Base-by-base conservation (phyloP, 2,113 vertebrate species). In the Noctilio leporinus region DNA sequence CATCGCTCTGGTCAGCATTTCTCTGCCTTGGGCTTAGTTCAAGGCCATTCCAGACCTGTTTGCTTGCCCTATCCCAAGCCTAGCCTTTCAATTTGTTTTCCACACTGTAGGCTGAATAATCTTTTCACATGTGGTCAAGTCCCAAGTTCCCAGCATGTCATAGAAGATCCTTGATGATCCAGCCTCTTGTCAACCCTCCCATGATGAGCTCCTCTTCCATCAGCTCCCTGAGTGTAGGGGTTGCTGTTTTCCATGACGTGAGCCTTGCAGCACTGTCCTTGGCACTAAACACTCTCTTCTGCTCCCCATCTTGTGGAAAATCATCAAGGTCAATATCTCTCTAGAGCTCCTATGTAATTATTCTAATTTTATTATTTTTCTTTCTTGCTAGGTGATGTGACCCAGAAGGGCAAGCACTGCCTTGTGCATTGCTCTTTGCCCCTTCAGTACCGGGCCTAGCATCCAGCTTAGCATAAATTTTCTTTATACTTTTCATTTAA, bases 401-500 rank as follows among this genome's bases (percentile, higher is more conserved):
- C 47, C 7, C 45, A 53, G 65, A 40, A 83, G 80, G 30, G 22
- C 35, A 75, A 69, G 51, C 53, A 35, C 26, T 53, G 14, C 10
- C 10, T 28, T 43, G 33, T 16, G 9, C 65, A 2, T 49, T 43
- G 1, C 20, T 49, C 40, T 90, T 57, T 67, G 9, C 40, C 7
- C 59, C 12, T 90, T 55, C 45, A 80, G 86, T 43, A 69, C 40
- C 6, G 43, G 33, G 55, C 22, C 40, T 67, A 4, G 7, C 19
- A 24, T 47, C 22, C 73, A 81, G 30, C n/a, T 89, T 65, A 62
- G n/a, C 53, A 20, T 40, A 53, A 59, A 55, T 3, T 45, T 83
- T 93, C 83, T 93, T 47, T 49, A 53, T 43, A 26, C 51, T 70
- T 80, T 80, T 70, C 62, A 62, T 67, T 78, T 88, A 88, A n/a